Evolutionary conservation across 2,888 invertebrate genomes (phyloP).

Genomic region (Blomia tropicalis): DNA sequence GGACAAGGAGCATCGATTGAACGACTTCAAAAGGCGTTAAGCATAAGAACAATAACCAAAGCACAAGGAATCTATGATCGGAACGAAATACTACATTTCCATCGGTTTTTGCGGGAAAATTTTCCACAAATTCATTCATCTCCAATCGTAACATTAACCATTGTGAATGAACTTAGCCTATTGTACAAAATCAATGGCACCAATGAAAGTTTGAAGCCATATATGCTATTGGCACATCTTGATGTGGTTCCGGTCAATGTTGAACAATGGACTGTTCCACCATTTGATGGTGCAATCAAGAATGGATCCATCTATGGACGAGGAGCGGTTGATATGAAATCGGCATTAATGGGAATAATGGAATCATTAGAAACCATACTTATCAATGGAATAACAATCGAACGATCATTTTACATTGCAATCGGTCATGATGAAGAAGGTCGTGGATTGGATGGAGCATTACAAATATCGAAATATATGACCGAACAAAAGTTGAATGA

Average conservation of each 20-base stretch:
- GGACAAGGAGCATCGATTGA: no score
- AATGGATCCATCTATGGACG: conserved; percentile 40
- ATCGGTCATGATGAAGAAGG: conserved; percentile 44
- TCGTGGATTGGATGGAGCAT: conserved; percentile 36
- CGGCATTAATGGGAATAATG: conserved; percentile 39
- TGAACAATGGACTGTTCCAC: conserved; percentile 34
- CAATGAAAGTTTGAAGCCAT: conserved; percentile 36
- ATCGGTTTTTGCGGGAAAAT: conserved; percentile 31
- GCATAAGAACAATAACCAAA: conserved; percentile 32
- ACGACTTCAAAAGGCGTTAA: conserved; percentile 32
- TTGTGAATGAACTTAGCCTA: conserved; percentile 37
- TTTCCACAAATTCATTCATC: conserved; percentile 33
- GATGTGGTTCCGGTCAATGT: conserved; percentile 40
- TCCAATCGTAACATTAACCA: conserved; percentile 32
- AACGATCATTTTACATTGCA: conserved; percentile 39
- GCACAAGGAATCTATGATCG: conserved; percentile 30
- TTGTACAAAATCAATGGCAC: conserved; percentile 38
- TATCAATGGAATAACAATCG: conserved; percentile 35
- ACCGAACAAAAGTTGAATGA: no score
- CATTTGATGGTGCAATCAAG: conserved; percentile 38
- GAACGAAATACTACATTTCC: conserved; percentile 30
- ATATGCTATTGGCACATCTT: conserved; percentile 40
- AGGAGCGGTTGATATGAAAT: conserved; percentile 41
- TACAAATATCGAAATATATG: conserved; percentile 34
- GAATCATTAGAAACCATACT: conserved; percentile 39